Base-by-base conservation (phyloP, 2,888 invertebrate genomes). In the Cosmia trapezina region DNA sequence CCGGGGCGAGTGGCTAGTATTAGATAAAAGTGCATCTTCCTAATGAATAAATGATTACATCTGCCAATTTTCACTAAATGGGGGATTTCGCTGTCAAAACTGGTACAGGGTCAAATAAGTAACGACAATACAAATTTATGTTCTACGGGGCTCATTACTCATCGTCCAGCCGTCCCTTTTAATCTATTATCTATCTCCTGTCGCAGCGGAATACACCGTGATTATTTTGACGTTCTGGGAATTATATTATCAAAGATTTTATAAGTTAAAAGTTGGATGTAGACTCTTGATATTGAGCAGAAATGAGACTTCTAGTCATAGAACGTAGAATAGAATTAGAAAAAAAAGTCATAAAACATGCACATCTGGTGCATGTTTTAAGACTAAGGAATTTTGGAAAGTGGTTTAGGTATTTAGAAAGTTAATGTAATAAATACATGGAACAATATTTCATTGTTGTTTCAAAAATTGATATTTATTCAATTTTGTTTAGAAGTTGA, bases 81-180 rank as follows among this genome's bases (percentile, higher is more conserved):
- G 51, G 37, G 43, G 66, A 71, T 71, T 75, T 61, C n/a, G n/a
- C 68, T 61, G 80, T 83, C 74, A 72, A 78, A 83, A 57, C 69
- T 49, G 49, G 51, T 70, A 22, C 70, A 53, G 67, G 65, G 49
- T 75, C 81, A 74, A 83, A 83, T 83, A 81, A 70, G 78, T 81
- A 80, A 81, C 70, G 81, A 78, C 75, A 81, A 68, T 43, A 71
- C 61, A 56, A 83, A 81, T 83, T 83, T 78, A 83, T 75, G 75
- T 83, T 68, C 75, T 68, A 65, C 81, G 62, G 53, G n/a, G 54
- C 64, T 70, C 84, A 83, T 83, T 63, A 81, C 56, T 83, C 83
- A 83, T 83, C 81, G 72, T 59, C 67, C 60, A 61, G 67, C 59
- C 59, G 6, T 45, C 69, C 79, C 67, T 74, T 75, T 70, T 65